Evolutionary conservation across 2,888 invertebrate genomes (phyloP), one percentile per base, ranked within the genome.

Genomic region (Phortica magna): DNA sequence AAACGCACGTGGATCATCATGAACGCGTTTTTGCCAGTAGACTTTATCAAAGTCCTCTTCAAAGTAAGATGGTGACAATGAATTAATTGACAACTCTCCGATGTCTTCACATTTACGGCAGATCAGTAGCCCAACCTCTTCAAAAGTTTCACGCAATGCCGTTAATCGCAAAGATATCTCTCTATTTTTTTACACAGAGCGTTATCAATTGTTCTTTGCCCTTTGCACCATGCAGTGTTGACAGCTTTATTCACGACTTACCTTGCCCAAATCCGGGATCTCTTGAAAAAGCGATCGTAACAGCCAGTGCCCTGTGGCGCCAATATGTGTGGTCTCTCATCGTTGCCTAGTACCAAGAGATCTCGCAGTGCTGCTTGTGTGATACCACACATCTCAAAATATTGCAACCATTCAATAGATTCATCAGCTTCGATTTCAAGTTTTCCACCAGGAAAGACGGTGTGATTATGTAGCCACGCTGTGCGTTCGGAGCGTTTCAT

Each of bases 131-230:
- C 98, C 98, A 81, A 96, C 94, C 91, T 98, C 98, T 91, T 98
- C 98, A 93, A 98, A 98, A 39, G 97, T 96, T 92, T 98, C 98
- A 65, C 96, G 92, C 78, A 98, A 95, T 0, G 98, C 97, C 74
- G 96, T 95, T 82, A 98, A 95, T 84, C 98, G 93, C 76, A 97
- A 92, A 3, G 96, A 95, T 81, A 98, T 92, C 90, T 96, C 95
- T 87, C 94, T 91, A 59, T 41, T 43, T 53, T 83, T 76, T 2
- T 12, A 2, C 3, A 48, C 14, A 48, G 14, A 9, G 10, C 9
- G 9, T 43, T 67, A 80, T 80, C 68, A 76, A 1, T 55, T 31
- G 1, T n/a, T 14, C 0, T 2, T 41, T 78, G 73, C 7, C 78
- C n/a, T 9, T 2, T 14, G 17, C 59, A 19, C 59, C n/a, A 17